These are phyloP conservation scores for Pluvianellus socialis DNA, from an alignment of 2,113 vertebrate genomes.

Conservation along the genomic window DNA sequence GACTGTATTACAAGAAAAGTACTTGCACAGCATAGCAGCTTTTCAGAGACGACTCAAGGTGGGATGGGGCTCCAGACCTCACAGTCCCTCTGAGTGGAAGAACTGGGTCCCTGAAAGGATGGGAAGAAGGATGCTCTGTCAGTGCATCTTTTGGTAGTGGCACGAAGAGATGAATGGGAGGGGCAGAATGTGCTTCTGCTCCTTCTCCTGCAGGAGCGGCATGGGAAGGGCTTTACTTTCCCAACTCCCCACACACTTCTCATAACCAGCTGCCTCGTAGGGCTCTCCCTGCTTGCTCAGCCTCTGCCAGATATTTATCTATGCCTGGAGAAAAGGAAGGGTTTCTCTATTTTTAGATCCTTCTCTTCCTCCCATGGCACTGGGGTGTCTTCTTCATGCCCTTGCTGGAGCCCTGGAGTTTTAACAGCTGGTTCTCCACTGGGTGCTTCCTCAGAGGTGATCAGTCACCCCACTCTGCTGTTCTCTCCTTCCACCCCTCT, in stretches of 20 bases:
- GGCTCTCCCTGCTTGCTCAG: background rate
- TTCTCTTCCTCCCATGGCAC: background rate
- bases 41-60: background rate
- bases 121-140: background rate
- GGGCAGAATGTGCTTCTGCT: background rate
- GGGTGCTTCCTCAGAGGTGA: background rate
- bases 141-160: accelerated
- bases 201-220: background rate
- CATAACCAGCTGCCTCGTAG: background rate
- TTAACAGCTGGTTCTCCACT: accelerated
- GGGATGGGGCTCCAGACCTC: background rate
- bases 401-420: background rate
- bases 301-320: background rate
- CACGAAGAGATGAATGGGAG: background rate
- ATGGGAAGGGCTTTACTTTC: background rate
- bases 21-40: background rate
- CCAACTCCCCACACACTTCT: background rate
- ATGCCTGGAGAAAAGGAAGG: background rate
- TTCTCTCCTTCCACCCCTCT: background rate
- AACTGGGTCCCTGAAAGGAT: background rate
- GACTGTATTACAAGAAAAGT: background rate
- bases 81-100: background rate
- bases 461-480: background rate
- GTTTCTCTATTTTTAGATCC: background rate
- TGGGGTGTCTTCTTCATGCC: background rate